These are phyloP conservation scores for Xyliphius kryptos DNA, from an alignment of 2,113 vertebrate genomes.

Conservation along the genomic window DNA sequence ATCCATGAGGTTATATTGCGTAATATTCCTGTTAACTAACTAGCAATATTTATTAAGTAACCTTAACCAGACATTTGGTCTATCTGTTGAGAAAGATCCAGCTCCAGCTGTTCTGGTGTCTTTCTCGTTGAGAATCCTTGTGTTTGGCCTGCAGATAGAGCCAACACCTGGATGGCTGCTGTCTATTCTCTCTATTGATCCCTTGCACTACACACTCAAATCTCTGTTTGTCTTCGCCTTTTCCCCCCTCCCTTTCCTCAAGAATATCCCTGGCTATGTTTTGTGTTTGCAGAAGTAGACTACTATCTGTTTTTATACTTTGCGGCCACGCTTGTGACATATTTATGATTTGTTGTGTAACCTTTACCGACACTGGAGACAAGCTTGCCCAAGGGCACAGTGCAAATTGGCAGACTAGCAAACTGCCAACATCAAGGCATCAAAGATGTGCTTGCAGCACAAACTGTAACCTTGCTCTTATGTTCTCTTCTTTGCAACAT, in stretches of 20 bases:
- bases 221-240: slow-evolving; percentile 10
- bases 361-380: slow-evolving; percentile 24
- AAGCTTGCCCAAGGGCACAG: slow-evolving; percentile 30
- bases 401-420: slow-evolving; percentile 22
- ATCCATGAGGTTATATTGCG: not conserved
- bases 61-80: not conserved
- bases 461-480: not conserved
- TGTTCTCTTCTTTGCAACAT: not conserved
- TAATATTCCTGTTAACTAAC: not conserved
- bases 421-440: slow-evolving; percentile 20
- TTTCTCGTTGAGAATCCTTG: slow-evolving; percentile 33
- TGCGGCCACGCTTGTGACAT: slow-evolving; percentile 7
- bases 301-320: slow-evolving; percentile 14
- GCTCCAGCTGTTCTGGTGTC: slow-evolving; percentile 19
- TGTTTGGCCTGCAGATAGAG: slow-evolving; percentile 31
- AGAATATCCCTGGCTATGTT: not conserved
- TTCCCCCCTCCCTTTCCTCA: not conserved
- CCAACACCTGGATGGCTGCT: slow-evolving; percentile 15
- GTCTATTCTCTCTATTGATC: slow-evolving; percentile 38
- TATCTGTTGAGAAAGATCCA: no score
- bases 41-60: not conserved
- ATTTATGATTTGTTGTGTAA: slow-evolving; percentile 32
- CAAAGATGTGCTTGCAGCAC: slow-evolving; percentile 1
- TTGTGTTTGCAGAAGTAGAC: slow-evolving; percentile 12
- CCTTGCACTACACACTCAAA: not conserved